These are phyloP conservation scores for Scomberomorus guttatus DNA, from an alignment of 2,797 vertebrate genomes.

Conservation along the genomic window DNA sequence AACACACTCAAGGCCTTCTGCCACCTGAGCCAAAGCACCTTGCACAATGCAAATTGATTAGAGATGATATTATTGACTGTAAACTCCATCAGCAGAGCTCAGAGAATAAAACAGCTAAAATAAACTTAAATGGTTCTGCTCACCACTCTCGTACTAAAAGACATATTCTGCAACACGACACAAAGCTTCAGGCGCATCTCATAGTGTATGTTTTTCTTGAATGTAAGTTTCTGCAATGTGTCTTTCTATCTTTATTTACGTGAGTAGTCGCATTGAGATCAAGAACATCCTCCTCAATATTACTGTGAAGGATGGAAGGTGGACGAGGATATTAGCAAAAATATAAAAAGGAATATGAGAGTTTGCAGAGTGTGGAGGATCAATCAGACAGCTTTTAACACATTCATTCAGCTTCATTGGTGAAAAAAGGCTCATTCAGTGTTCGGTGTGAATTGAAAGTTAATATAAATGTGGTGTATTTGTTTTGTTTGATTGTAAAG, in stretches of 20 bases:
- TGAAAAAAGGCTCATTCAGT: neutral
- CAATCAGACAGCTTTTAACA: constrained; percentile 29
- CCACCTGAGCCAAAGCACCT: constrained; percentile 64
- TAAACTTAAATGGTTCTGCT: constrained; percentile 33
- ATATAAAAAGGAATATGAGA: constrained; percentile 35
- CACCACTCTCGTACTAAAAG: constrained; percentile 19
- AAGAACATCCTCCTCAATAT: constrained; percentile 36
- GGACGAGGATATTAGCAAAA: neutral
- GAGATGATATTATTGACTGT: constrained; percentile 57
- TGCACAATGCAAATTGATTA: constrained; percentile 61
- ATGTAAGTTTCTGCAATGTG: constrained; percentile 39
- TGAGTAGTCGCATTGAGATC: constrained; percentile 32
- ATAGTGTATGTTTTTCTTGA: constrained; percentile 35
- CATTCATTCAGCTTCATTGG: neutral
- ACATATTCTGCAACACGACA: constrained; percentile 1
- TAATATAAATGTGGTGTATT: neutral
- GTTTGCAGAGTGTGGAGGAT: constrained; percentile 20
- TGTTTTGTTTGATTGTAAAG: neutral
- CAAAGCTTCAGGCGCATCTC: constrained; percentile 9
- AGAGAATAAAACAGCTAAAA: constrained; percentile 48
- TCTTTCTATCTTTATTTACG: constrained; percentile 37
- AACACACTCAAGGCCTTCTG: constrained; percentile 43
- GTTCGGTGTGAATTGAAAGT: neutral
- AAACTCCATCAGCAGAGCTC: constrained; percentile 46
- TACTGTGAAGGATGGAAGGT: constrained; percentile 52